Evolutionary conservation across 2,888 invertebrate genomes (phyloP), one percentile per base, ranked within the genome.

Genomic region (Tinea pellionella): DNA sequence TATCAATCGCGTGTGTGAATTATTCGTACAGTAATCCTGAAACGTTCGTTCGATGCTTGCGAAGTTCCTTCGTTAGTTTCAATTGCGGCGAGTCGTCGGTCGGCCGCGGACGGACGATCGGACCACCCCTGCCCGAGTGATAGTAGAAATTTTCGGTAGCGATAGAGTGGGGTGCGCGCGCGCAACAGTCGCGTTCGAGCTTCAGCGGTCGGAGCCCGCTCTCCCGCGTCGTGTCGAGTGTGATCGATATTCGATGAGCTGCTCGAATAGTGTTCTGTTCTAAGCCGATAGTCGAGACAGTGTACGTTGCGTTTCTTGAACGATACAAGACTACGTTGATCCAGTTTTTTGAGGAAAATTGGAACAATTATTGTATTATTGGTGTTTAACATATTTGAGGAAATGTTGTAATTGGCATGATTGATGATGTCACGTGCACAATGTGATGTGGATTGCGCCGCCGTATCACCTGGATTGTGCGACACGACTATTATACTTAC

Each of bases 91-190:
- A 1, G 37, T 37, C 37, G 37, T 37, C 9, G 13, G 47, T 47
- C 12, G 19, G 12, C 47, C 19, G 47, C 42, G n/a, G 42, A 18
- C 18, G 24, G 4, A 78, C 80, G 79, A 78, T 66, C 73, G 76
- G 67, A 67, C 63, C 67, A 67, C 68, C 77, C 72, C 78, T 75
- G 73, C 65, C 58, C 62, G 65, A 63, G 64, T 71, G 68, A 74
- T 74, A 81, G 84, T 85, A 60, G 61, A 61, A 80, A 78, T 79
- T 79, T 80, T 83, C 77, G 84, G 85, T 84, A 80, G 81, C 83
- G 84, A 79, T 82, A 80, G 77, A 85, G 86, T 85, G 84, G 86
- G 86, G 85, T 86, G 86, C 85, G 84, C 81, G 65, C 71, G 82
- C 83, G 85, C 79, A 72, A 58, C 82, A 84, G 84, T 85, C 80